Base-by-base conservation (phyloP, 2,113 vertebrate species). In the Prionailurus bengalensis region DNA sequence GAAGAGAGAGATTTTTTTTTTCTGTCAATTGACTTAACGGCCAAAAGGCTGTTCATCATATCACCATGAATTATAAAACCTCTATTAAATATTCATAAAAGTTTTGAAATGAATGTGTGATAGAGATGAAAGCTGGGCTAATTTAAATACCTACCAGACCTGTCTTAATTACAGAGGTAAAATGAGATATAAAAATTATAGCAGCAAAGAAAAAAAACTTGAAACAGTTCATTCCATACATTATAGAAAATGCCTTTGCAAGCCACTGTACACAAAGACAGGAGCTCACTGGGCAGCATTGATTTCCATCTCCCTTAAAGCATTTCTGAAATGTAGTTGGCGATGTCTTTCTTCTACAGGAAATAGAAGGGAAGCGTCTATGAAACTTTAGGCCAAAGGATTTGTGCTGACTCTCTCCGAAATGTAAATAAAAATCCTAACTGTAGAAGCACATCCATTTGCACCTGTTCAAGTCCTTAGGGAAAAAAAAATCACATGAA, bases 11-110 rank as follows among this genome's bases (percentile, higher is more conserved):
- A 96, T 78, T 78, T 70, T 84, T 53, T 98, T 98, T 98, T 98
- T 99, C 98, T 99, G 98, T 99, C 98, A 99, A 99, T 99, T 99
- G 98, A 99, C 98, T 99, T 99, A 99, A 99, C 78, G 98, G 99
- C 99, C 99, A 99, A 99, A 99, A 99, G 98, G 98, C 99, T 99
- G 98, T 99, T 99, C 99, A 99, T 99, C 98, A 99, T 98, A 99
- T 99, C 98, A 98, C 98, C 98, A 99, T 99, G 98, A 99, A 99
- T 99, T 99, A 99, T 99, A 99, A 99, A 99, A 98, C 98, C 98
- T 99, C 98, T 98, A 99, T 99, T 99, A 99, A 99, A 99, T 99
- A 99, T 99, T 99, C 99, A 99, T 99, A 99, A 99, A 99, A 99
- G 99, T 99, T 99, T 99, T 99, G 98, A 99, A 99, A 99, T 98